A percentile compares a stretch with the other conserved stretches of the same genome.
These are phyloP conservation scores for Pitangus sulphuratus DNA, from an alignment of 2,797 vertebrate species.

Conservation along the genomic window DNA sequence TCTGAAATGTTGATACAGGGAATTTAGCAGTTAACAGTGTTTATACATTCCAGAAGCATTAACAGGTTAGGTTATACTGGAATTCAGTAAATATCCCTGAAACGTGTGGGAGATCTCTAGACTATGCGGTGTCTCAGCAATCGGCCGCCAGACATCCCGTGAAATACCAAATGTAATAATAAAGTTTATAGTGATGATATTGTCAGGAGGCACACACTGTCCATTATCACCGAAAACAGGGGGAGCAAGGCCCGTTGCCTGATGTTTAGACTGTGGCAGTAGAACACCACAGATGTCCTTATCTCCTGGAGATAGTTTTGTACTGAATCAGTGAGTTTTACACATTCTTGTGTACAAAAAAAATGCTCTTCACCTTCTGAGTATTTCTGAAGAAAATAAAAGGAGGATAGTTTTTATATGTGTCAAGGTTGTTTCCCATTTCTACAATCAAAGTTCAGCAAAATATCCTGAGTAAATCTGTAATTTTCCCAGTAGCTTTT, in stretches of 20 bases:
- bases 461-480: not conserved
- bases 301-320: constrained; percentile 32
- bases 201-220: constrained; percentile 31
- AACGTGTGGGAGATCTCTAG: constrained; percentile 56
- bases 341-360: not conserved
- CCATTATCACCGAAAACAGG: not conserved
- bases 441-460: not conserved
- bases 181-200: constrained; percentile 32
- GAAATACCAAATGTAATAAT: constrained; percentile 71
- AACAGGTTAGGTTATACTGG: constrained; percentile 70
- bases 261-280: not conserved
- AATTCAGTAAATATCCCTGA: constrained; percentile 53
- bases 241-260: not conserved
- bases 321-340: constrained; percentile 11
- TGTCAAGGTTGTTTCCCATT: not conserved
- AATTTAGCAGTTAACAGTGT: constrained; percentile 69
- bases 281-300: constrained; percentile 26
- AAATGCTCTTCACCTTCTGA: not conserved
- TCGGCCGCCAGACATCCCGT: constrained; percentile 73
- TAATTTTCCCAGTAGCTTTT: not conserved
- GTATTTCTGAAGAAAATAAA: not conserved
- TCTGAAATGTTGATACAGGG: constrained; percentile 42
- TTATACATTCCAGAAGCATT: constrained; percentile 82
- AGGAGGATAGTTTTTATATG: not conserved
- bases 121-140: constrained; percentile 47